Percentiles rank a stretch among this genome's conserved stretches.
These are phyloP conservation scores for Lophotriccus pileatus DNA, from an alignment of 2,797 vertebrate species.

Conservation along the genomic window DNA sequence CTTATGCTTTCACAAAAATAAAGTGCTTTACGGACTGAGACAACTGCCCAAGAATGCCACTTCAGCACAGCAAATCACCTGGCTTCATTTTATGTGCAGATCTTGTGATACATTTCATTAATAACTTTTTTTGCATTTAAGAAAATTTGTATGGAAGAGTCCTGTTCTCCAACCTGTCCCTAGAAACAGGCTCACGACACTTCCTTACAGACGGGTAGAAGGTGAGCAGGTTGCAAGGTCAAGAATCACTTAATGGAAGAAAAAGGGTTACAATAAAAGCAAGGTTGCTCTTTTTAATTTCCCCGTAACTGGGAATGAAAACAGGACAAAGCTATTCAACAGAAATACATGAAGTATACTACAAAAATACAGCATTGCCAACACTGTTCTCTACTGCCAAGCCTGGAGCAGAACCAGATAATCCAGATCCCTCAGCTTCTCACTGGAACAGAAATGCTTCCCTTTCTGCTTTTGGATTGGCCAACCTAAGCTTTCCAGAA, in stretches of 20 bases:
- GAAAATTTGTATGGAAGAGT: neutral
- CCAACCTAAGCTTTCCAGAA: neutral
- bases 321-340: neutral
- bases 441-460: neutral
- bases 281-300: neutral
- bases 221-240: neutral
- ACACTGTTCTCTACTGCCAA: neutral
- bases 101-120: neutral
- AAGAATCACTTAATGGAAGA: neutral
- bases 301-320: neutral
- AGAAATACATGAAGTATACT: neutral
- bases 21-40: neutral
- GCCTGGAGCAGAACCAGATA: neutral
- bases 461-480: neutral
- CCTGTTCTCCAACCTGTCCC: neutral
- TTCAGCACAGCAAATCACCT: neutral
- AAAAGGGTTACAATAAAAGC: neutral
- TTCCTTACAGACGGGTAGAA: neutral
- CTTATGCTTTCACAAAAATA: neutral
- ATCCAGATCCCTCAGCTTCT: neutral
- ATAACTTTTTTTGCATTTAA: neutral
- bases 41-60: neutral
- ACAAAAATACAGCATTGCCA: neutral
- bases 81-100: neutral
- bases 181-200: fast-evolving